Evolutionary conservation across 2,888 invertebrate species (phyloP).

Genomic region (Geophilus truncorum): DNA sequence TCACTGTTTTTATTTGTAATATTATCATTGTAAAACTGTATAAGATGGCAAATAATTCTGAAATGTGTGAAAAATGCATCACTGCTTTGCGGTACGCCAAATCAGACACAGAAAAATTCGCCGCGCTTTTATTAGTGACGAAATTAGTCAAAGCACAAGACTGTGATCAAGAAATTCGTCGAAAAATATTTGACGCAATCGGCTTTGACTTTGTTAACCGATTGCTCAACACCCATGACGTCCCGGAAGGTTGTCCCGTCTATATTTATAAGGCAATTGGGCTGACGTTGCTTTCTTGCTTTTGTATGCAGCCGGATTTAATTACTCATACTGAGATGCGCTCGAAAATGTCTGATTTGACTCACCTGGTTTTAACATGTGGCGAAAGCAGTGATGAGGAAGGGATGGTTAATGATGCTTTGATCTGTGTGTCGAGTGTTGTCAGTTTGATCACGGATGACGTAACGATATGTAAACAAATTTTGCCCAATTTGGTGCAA

Average conservation of each 20-base stretch:
- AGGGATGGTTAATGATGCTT: constrained; percentile 38
- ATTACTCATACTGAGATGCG: constrained; percentile 37
- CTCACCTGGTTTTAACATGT: constrained; percentile 31
- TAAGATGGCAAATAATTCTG: background rate
- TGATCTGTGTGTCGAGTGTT: constrained; percentile 59
- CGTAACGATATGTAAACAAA: constrained; percentile 51
- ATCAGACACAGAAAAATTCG: constrained; percentile 85
- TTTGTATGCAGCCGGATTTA: constrained; percentile 53
- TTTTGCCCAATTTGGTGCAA: constrained; percentile 58
- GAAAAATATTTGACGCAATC: constrained; percentile 72
- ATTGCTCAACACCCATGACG: constrained; percentile 64
- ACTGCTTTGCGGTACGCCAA: constrained; percentile 70
- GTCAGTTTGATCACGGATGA: constrained; percentile 60
- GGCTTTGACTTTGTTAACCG: constrained; percentile 80
- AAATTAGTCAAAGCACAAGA: constrained; percentile 80
- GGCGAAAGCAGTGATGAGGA: constrained; percentile 27
- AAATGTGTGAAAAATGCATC: constrained; percentile 55
- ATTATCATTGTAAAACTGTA: background rate
- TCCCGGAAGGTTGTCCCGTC: constrained; percentile 81
- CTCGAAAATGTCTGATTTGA: constrained; percentile 35
- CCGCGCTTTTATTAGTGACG: constrained; percentile 84
- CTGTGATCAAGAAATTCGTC: constrained; percentile 58
- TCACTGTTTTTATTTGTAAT: too few relatives aligned
- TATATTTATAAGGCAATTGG: constrained; percentile 87
- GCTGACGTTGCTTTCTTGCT: constrained; percentile 76